Conservation (phyloP, 2,113 vertebrate genomes). For the Guaruba guarouba region DNA sequence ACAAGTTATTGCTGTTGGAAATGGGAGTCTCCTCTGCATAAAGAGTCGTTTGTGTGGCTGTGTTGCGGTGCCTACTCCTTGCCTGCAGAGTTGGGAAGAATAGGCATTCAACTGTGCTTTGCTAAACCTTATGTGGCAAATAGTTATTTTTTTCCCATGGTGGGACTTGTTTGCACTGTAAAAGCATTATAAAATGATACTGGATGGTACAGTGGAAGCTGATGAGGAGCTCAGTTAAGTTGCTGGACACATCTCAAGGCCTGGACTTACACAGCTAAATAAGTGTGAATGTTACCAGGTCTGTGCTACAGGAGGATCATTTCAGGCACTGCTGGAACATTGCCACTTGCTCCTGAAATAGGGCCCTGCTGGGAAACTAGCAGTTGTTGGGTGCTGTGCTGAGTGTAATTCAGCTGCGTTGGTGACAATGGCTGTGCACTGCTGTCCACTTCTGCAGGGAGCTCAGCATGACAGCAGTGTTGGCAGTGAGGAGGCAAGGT, state of each 20-base stretch:
- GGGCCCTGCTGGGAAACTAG: not conserved
- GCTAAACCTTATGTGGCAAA: not conserved
- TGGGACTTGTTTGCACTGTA: not conserved
- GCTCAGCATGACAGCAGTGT: accelerated
- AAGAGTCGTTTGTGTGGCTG: not conserved
- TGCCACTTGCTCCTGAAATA: not conserved
- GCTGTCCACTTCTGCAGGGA: accelerated
- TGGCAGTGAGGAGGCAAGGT: accelerated
- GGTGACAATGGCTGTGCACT: accelerated
- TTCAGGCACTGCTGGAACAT: not conserved
- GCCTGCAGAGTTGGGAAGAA: not conserved
- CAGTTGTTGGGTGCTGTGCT: not conserved
- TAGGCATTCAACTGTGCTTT: not conserved
- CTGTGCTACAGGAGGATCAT: not conserved
- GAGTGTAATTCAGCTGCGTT: accelerated
- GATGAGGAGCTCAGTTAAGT: not conserved
- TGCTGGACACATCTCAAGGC: not conserved
- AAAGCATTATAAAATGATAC: not conserved
- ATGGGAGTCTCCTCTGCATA: not conserved
- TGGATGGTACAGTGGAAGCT: not conserved
- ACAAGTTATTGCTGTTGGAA: not conserved
- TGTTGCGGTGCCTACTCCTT: not conserved
- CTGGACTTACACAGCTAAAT: not conserved
- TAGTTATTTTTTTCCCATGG: not conserved
- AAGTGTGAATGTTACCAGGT: not conserved